Conservation (phyloP, 2,113 vertebrate genomes). For the Isurus oxyrinchus region DNA sequence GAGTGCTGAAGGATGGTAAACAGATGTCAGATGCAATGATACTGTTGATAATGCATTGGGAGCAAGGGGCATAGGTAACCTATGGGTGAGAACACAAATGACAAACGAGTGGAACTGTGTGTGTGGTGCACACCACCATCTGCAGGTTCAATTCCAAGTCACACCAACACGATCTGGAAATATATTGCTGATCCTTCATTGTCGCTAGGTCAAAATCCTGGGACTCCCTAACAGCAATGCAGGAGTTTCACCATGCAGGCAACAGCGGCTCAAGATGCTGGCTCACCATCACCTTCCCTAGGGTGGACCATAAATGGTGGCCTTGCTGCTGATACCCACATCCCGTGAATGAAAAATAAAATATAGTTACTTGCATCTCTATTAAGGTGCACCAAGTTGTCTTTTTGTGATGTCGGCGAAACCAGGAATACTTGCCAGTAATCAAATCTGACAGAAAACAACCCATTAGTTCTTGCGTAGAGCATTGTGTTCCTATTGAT, state of each 20-base stretch:
- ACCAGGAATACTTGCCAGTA: not conserved
- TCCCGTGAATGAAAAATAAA: not conserved
- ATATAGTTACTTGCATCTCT: not conserved
- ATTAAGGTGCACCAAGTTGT: not conserved
- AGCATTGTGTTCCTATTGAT: not conserved
- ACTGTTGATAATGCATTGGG: not conserved
- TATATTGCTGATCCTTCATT: not conserved
- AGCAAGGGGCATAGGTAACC: not conserved
- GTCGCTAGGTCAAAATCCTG: not conserved
- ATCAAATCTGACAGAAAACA: constrained; percentile 14
- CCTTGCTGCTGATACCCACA: not conserved
- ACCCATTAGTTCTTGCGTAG: not conserved
- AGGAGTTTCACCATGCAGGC: not conserved
- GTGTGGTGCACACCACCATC: not conserved
- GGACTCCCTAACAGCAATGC: not conserved
- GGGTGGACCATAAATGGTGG: not conserved
- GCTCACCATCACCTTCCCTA: not conserved
- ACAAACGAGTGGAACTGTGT: no score
- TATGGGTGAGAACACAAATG: not conserved
- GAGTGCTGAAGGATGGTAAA: not conserved
- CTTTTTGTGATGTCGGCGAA: not conserved
- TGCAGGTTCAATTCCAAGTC: not conserved
- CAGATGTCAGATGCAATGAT: not conserved
- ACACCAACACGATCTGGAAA: not conserved
- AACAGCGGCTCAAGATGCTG: not conserved